A percentile compares a stretch with the other conserved stretches of the same genome.
Evolutionary conservation across 1,140 invertebrate species (phyloP).

Genomic region (Lerema accius): DNA sequence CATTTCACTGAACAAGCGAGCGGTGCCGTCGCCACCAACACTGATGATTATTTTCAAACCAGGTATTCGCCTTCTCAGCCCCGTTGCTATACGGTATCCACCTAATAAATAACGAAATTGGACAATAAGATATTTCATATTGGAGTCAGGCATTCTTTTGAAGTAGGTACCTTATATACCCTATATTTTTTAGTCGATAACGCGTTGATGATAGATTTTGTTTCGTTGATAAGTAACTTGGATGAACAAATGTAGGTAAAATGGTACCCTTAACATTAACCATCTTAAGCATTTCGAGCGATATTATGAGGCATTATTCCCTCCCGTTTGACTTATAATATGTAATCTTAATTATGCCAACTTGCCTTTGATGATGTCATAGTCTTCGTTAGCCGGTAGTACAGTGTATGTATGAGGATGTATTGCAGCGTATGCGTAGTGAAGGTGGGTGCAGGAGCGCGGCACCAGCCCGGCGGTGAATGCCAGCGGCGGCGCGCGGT

Average conservation of each 20-base stretch:
- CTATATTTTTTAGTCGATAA: too few relatives aligned
- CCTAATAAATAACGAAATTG: constrained; percentile 64
- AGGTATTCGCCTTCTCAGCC: constrained; percentile 76
- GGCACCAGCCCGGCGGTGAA: constrained; percentile 88
- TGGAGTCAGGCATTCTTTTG: too few relatives aligned
- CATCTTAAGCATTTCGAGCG: too few relatives aligned
- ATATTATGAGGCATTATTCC: too few relatives aligned
- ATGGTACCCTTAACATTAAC: too few relatives aligned
- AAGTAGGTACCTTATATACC: background rate
- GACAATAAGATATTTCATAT: too few relatives aligned
- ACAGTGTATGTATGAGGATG: constrained; percentile 85
- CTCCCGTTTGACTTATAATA: too few relatives aligned
- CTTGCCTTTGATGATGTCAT: constrained; percentile 84
- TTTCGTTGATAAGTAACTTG: too few relatives aligned
- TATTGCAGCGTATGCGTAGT: constrained; percentile 90
- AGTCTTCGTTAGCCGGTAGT: constrained; percentile 83
- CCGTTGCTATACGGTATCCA: constrained; percentile 82
- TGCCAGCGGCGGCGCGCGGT: constrained; percentile 86
- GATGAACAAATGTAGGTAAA: too few relatives aligned
- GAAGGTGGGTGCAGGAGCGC: constrained; percentile 90
- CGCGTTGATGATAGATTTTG: too few relatives aligned
- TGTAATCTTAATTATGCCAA: too few relatives aligned
- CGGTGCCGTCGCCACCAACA: constrained; percentile 81
- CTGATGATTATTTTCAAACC: constrained; percentile 83
- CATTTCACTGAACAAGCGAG: constrained; percentile 81